These are phyloP conservation scores for Chrysolina haemoptera DNA, from an alignment of 2,888 invertebrate genomes.

Conservation along the genomic window DNA sequence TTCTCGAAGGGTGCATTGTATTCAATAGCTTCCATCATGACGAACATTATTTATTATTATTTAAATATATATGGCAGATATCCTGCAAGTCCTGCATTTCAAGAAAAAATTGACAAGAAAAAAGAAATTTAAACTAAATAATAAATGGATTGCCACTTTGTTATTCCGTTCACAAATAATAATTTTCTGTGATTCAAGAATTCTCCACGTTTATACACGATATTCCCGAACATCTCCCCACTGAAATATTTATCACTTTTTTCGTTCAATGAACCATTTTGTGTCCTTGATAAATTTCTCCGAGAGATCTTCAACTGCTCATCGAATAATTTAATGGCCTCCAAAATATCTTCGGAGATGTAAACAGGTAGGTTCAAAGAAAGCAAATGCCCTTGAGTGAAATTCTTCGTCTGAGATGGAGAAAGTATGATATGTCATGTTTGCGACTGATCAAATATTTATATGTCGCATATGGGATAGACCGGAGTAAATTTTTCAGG, in stretches of 20 bases:
- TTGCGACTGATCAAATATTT: conserved; percentile 47
- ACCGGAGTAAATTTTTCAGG: conserved; percentile 20
- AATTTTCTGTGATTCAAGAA: too few species aligned
- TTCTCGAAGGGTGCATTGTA: too few species aligned
- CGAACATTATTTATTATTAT: too few species aligned
- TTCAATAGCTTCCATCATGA: too few species aligned
- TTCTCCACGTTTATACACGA: too few species aligned
- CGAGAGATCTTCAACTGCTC: neutral
- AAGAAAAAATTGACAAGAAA: too few species aligned
- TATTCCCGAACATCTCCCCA: neutral
- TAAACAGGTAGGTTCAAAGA: conserved; percentile 45
- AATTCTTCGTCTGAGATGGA: conserved; percentile 50
- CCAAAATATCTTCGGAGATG: conserved; percentile 30
- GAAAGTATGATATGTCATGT: conserved; percentile 52
- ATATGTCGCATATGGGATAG: conserved; percentile 45
- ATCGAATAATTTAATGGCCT: conserved; percentile 1
- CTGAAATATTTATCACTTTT: neutral
- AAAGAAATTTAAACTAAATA: too few species aligned
- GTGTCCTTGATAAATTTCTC: conserved; percentile 4
- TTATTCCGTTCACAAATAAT: too few species aligned
- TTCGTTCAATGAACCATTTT: neutral
- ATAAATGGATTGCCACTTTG: too few species aligned
- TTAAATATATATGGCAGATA: too few species aligned
- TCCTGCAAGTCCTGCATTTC: too few species aligned
- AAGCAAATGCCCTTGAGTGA: conserved; percentile 55